Evolutionary conservation across 2,797 vertebrate genomes (phyloP), one percentile per base, ranked within the genome.

Genomic region (Lates japonicus): DNA sequence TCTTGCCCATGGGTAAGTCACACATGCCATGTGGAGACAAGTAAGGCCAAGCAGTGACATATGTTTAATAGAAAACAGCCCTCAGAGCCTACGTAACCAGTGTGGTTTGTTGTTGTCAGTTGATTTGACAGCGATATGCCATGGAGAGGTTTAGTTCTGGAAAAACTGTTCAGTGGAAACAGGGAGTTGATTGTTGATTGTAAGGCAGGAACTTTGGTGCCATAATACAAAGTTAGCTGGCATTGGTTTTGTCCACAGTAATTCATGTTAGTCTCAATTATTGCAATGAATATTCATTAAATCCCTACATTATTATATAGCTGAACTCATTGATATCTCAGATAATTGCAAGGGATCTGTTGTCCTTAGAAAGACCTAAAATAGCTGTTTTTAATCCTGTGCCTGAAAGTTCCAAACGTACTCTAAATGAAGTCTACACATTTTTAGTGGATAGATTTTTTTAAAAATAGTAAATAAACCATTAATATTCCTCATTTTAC

Each of bases 1-100:
- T 66, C 33, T 63, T 59, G n/a, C 37, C 42, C 49, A 37, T 13
- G 20, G 52, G 62, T 29, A 29, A 71, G 35, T 64, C 68, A 60
- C 46, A 63, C 46, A 44, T 64, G 11, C 13, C 22, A 46, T 29
- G 37, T 44, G 16, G n/a, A 58, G 57, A 39, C 46, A 51, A 60
- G 46, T 22, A 3, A 66, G 52, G 35, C 42, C 61, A 52, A 41
- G 12, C 25, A 22, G 59, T 46, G 54, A 59, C n/a, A 44, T 22
- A 33, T 35, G 54, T 19, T 65, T 52, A 58, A 49, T 49, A 16
- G 29, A 33, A 68, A 69, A 5, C 19, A 31, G 31, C 68, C 52
- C 22, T 58, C 13, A 2, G 35, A 39, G 19, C 39, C 31, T 12
- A 17, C 1, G 9, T 49, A 37, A 51, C 14, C 57, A 48, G 5